These are phyloP conservation scores for Ascaphus truei DNA, from an alignment of 2,113 vertebrate genomes.

Conservation along the genomic window DNA sequence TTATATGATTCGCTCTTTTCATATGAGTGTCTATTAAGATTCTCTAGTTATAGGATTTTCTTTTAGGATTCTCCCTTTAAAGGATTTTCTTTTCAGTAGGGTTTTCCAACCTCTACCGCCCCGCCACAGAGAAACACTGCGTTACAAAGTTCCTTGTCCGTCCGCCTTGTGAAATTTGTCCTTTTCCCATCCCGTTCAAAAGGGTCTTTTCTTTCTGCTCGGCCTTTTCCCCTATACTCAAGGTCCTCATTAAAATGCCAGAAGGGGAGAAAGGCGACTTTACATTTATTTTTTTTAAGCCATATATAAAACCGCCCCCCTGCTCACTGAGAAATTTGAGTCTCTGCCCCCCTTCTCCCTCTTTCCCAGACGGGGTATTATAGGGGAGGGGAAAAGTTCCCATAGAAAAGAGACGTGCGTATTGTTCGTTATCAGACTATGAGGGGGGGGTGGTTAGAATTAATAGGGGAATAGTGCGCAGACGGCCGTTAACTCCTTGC, in stretches of 20 bases:
- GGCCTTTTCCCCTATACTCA: constrained; percentile 24
- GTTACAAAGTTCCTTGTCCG: constrained; percentile 1
- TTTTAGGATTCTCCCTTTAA: background rate
- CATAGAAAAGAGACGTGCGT: constrained; percentile 33
- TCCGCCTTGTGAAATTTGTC: constrained; percentile 6
- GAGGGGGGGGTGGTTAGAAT: constrained; percentile 20
- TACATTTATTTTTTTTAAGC: too few relatives aligned
- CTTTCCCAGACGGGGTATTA: constrained; percentile 36
- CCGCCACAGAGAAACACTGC: background rate
- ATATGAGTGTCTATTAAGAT: too few relatives aligned
- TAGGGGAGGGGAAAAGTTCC: constrained; percentile 35
- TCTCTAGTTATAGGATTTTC: background rate
- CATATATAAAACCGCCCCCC: constrained; percentile 29
- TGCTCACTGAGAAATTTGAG: constrained; percentile 32
- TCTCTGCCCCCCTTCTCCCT: constrained; percentile 19
- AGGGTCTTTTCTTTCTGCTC: constrained; percentile 17
- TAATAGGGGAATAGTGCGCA: constrained; percentile 25
- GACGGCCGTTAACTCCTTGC: constrained; percentile 18
- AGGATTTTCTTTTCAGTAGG: background rate
- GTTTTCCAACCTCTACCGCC: background rate
- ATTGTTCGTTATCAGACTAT: constrained; percentile 36
- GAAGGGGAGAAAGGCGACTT: constrained; percentile 2
- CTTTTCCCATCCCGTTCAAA: constrained; percentile 25
- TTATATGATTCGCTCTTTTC: too few relatives aligned
- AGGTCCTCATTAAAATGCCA: constrained; percentile 35